Evolutionary conservation across 2,888 invertebrate genomes (phyloP), one percentile per base, ranked within the genome.

Genomic region (Gerris lacustris): DNA sequence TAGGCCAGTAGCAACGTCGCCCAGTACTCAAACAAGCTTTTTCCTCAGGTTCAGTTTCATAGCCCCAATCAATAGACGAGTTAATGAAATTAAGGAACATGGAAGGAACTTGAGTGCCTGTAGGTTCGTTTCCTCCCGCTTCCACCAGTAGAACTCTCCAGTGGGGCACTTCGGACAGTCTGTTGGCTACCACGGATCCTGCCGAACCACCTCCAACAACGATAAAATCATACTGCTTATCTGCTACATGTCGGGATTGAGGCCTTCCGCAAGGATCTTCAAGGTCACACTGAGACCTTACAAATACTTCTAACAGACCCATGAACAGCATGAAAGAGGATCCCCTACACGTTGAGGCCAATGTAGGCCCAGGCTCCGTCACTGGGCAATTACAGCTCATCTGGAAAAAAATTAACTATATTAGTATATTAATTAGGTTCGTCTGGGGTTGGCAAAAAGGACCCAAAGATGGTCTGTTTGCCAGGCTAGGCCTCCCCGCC

Each of bases 31-130:
- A 83, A 76, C 93, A 93, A 0, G 92, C 90, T 7, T 83, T 82
- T 70, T 86, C 84, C 79, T 94, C 94, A 0, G 92, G 90, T 79
- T 94, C 92, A 0, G 94, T 94, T 75, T 86, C 86, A 80, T 88
- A 94, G 44, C 88, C 86, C 92, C 94, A 94, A 81, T 94, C 94
- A 76, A 94, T 92, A 75, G 90, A 89, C 67, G 89, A 89, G 6
- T 91, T 92, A 71, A 92, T 84, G 79, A 91, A 92, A 81, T 93
- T 92, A 71, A 93, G 84, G 80, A 92, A 92, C 87, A 94, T 91
- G 5, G 93, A 92, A 0, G 94, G 94, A 68, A 94, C 91, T 79
- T 93, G 92, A 0, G 92, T 88, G 1, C 92, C 92, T 0, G 92
- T 91, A 0, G 93, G 92, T 79, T 94, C 93, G 78, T 94, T 92